Evolutionary conservation across 2,113 vertebrate genomes (phyloP).

Genomic region (Kryptolebias marmoratus): DNA sequence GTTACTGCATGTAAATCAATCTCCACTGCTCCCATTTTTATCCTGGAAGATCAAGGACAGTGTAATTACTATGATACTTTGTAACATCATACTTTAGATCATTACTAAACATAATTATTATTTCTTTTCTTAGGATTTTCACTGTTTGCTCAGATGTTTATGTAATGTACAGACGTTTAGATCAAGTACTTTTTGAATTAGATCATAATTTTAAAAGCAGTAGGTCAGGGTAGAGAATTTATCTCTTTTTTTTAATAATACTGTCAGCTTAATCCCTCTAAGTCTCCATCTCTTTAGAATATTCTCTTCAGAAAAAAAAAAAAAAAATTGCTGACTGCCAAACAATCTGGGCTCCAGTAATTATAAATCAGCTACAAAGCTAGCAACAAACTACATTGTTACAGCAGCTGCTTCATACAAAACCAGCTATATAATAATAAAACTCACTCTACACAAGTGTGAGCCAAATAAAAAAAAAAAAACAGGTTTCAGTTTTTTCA

Average conservation of each 20-base stretch:
- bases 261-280: neutral
- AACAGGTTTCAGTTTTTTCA: too few relatives aligned
- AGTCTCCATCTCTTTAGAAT: neutral
- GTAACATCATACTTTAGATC: conserved; percentile 14
- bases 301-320: neutral
- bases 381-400: too few relatives aligned
- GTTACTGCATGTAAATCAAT: conserved; percentile 67
- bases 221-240: too few relatives aligned
- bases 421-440: too few relatives aligned
- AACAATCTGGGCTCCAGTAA: neutral
- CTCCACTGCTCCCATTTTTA: conserved; percentile 36
- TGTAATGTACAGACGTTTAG: neutral
- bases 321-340: too few relatives aligned
- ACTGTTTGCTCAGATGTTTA: conserved; percentile 21
- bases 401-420: too few relatives aligned
- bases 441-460: too few relatives aligned
- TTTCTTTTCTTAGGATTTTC: neutral
- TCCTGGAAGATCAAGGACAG: conserved; percentile 30
- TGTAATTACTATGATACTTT: conserved; percentile 36
- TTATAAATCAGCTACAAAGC: neutral
- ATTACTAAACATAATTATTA: conserved; percentile 8
- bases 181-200: conserved; percentile 26
- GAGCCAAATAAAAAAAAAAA: too few relatives aligned
- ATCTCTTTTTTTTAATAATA: conserved; percentile 11
- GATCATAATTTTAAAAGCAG: conserved; percentile 14